These are phyloP conservation scores for Chrysogorgia sp. DNA, from an alignment of 92 coral and sea anemone genomes.

Conservation along the genomic window DNA sequence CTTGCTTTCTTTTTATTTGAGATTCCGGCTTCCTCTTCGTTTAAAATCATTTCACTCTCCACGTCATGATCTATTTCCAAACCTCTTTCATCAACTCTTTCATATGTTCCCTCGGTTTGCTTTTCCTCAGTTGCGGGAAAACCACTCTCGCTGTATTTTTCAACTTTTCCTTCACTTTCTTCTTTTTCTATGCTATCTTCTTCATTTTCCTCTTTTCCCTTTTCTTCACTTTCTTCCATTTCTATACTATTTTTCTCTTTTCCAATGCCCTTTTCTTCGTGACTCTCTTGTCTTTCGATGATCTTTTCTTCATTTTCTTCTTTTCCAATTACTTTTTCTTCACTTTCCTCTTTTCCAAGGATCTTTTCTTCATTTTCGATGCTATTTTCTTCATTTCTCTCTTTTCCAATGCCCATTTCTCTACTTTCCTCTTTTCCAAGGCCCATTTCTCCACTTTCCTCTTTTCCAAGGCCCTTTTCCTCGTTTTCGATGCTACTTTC, in stretches of 20 bases:
- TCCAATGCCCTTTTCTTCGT: slow-evolving; percentile 20
- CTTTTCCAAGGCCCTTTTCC: not conserved
- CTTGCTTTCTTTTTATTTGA: not conserved
- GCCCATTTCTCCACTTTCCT: not conserved
- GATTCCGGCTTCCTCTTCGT: too few species aligned
- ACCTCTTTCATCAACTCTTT: not conserved
- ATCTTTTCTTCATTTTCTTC: not conserved
- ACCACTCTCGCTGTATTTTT: too few species aligned
- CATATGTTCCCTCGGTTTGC: not conserved
- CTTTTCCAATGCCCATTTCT: slow-evolving; percentile 5
- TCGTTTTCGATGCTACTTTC: not conserved
- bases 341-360: not conserved
- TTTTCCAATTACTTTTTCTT: slow-evolving; percentile 18
- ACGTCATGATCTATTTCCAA: not conserved
- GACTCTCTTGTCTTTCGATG: not conserved
- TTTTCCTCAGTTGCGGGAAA: not conserved
- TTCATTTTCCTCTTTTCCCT: slow-evolving; percentile 17
- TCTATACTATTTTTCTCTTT: slow-evolving; percentile 1
- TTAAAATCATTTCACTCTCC: not conserved
- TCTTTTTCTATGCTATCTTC: not conserved
- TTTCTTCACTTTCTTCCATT: slow-evolving; percentile 13
- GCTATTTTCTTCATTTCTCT: slow-evolving; percentile 25
- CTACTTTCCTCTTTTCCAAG: slow-evolving; percentile 30
- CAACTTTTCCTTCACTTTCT: slow-evolving; percentile 1
- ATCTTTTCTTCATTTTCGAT: not conserved